Evolutionary conservation across 1,140 invertebrate genomes (phyloP).

Genomic region (Pseudomyrmex dendroicus): DNA sequence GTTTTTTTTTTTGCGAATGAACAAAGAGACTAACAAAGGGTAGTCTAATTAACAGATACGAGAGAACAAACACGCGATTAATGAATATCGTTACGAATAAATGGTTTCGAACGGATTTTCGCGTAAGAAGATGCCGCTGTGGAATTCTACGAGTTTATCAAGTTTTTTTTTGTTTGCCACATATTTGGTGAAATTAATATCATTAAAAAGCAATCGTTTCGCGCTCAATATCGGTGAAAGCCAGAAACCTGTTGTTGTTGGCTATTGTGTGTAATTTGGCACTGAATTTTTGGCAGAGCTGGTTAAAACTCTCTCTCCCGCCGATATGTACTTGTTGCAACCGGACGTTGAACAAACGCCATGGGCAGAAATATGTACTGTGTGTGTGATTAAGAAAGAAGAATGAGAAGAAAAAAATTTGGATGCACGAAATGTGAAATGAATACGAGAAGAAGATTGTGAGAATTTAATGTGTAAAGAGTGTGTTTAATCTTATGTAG

Average conservation of each 20-base stretch:
- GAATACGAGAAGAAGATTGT: constrained; percentile 4
- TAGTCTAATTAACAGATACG: no score
- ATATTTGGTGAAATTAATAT: no score
- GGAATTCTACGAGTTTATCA: no score
- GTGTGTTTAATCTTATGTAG: constrained; percentile 34
- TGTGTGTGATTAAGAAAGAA: constrained; percentile 32
- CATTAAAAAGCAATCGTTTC: no score
- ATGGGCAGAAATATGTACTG: constrained; percentile 59
- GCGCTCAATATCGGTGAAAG: no score
- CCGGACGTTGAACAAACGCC: constrained; percentile 41
- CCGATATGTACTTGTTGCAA: constrained; percentile 49
- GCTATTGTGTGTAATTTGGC: not conserved
- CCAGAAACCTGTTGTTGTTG: constrained; percentile 30
- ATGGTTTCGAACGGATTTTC: no score
- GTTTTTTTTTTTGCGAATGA: no score
- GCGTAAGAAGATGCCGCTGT: no score
- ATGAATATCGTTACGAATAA: no score
- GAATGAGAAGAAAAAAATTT: constrained; percentile 44
- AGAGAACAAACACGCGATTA: no score
- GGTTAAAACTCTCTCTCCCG: constrained; percentile 19
- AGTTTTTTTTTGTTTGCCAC: no score
- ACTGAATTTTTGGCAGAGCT: constrained; percentile 12
- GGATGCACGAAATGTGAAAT: constrained; percentile 58
- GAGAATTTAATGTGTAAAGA: constrained; percentile 1
- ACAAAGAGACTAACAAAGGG: no score